A percentile compares a stretch with the other conserved stretches of the same genome.
phyloP scores from a whole-genome alignment of 2,888 invertebrate species.

The Drosophila mercatorum region DNA sequence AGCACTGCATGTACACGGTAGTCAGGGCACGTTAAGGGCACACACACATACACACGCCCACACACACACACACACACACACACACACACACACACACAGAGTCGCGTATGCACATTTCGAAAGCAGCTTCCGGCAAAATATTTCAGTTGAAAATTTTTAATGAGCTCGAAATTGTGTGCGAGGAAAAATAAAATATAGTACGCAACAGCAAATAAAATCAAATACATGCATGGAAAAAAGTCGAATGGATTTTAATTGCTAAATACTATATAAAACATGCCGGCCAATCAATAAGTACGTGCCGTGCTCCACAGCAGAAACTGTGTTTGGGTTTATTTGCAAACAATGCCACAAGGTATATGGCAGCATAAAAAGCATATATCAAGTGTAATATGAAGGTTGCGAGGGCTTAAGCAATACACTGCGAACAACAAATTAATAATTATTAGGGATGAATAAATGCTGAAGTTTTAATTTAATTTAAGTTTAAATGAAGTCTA shows the following conservation, averaged over 20 bases:
- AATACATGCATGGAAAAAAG: slow-evolving; percentile 19
- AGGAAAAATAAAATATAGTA: slow-evolving; percentile 36
- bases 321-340: background rate
- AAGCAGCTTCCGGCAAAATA: slow-evolving; percentile 72
- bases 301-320: background rate
- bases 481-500: no score
- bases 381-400: background rate
- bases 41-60: slow-evolving; percentile 3
- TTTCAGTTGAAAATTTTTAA: slow-evolving; percentile 81
- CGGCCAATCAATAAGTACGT: slow-evolving; percentile 25
- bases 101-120: slow-evolving; percentile 38
- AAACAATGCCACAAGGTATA: slow-evolving; percentile 15
- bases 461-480: background rate
- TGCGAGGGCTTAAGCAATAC: background rate
- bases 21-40: slow-evolving; percentile 34
- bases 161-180: slow-evolving; percentile 70
- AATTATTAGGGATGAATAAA: background rate
- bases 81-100: slow-evolving; percentile 11
- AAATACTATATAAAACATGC: slow-evolving; percentile 28
- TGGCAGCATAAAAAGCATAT: background rate
- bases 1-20: slow-evolving; percentile 50
- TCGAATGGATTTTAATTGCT: slow-evolving; percentile 35
- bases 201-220: slow-evolving; percentile 32
- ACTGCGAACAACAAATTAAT: background rate
- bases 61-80: slow-evolving; percentile 5